Base-by-base conservation (phyloP, 2,797 vertebrate genomes). In the Muraenolepis orangiensis region DNA sequence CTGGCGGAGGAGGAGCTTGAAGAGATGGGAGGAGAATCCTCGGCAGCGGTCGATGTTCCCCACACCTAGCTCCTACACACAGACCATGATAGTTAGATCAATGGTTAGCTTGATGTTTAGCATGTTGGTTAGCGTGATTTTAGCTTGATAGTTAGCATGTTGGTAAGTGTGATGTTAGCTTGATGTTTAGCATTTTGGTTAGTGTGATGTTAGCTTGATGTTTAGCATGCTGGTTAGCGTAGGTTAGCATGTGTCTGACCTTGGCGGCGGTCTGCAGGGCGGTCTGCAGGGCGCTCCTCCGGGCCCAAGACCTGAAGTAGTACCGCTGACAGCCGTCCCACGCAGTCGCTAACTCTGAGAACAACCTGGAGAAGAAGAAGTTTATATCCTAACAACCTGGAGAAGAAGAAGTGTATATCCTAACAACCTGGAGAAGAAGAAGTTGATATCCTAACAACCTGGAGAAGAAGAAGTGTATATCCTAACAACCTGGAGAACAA, bases 261-360 rank as follows among this genome's bases (percentile, higher is more conserved):
- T 98, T 98, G 16, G 94, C 90, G 71, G 97, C 94, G 0, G 93
- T 77, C 74, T 94, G 88, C 4, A 98, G 67, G 0, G 95, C 95
- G 0, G 93, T 88, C 74, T 90, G 93, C 75, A 99, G 90, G 42
- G 90, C 91, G 0, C 92, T 93, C 64, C 94, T 94, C 69, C 96
- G 93, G 34, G 98, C 96, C 88, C 98, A 95, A 0, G 94, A 96
- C 6, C 93, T 93, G 85, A 97, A 99, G 85, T 97, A 99, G 82
- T 99, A 99, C 82, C 96, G 97, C 90, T 99, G 96, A 91, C 98
- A 99, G 30, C 95, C 96, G 18, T 95, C 95, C 97, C 97, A 99
- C 0, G 94, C 91, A 10, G 90, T 88, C 1, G 92, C 78, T 82
- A 99, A 86, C 89, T 97, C 95, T 57, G 90, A 69, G 66, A 98